Evolutionary conservation across 2,888 invertebrate genomes (phyloP).

Genomic region (Galerucella nymphaeae): DNA sequence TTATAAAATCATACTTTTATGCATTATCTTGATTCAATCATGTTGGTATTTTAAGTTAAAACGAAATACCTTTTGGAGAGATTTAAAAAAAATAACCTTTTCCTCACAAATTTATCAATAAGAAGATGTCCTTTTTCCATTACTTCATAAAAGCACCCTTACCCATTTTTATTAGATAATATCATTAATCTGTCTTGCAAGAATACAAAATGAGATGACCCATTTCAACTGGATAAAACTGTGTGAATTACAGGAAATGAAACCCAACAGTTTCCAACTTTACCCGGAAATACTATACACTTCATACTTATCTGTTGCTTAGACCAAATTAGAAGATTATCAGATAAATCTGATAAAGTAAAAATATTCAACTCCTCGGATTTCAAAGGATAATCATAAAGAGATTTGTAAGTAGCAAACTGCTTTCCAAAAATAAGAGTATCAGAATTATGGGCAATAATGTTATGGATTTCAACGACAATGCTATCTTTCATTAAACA

Average conservation of each 20-base stretch:
- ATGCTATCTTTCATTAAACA: conserved; percentile 1
- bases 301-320: conserved; percentile 9
- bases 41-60: too few relatives aligned
- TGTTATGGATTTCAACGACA: conserved; percentile 11
- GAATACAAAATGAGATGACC: too few relatives aligned
- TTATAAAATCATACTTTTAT: too few relatives aligned
- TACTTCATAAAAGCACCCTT: too few relatives aligned
- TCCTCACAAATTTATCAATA: too few relatives aligned
- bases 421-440: conserved; percentile 12
- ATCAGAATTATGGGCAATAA: conserved; percentile 5
- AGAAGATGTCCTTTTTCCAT: too few relatives aligned
- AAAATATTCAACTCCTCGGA: conserved; percentile 7
- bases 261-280: neutral
- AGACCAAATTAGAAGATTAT: conserved; percentile 4
- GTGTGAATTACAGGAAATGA: conserved; percentile 10
- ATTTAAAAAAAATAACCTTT: too few relatives aligned
- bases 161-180: neutral
- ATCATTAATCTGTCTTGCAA: neutral
- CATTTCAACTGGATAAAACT: neutral
- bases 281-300: conserved; percentile 11
- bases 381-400: conserved; percentile 8
- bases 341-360: conserved; percentile 10
- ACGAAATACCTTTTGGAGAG: too few relatives aligned
- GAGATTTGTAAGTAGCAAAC: conserved; percentile 13
- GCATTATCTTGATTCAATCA: too few relatives aligned